Conservation (phyloP, 1,140 invertebrate genomes). For the Mizuhopecten yessoensis region DNA sequence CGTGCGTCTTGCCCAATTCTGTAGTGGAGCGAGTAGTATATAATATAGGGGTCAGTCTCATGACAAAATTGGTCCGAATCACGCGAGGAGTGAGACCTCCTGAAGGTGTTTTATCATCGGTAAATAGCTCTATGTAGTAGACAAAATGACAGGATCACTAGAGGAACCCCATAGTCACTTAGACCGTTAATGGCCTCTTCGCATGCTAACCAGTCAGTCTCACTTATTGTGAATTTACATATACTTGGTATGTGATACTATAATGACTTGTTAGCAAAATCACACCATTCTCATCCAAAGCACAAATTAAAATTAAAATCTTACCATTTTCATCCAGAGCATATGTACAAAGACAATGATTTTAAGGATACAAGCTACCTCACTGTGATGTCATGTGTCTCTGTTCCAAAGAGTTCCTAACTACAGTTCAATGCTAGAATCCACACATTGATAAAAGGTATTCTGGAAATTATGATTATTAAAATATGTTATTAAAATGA, state of each 20-base stretch:
- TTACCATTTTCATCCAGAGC: too few species aligned
- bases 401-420: too few species aligned
- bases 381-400: too few species aligned
- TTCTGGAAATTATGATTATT: too few species aligned
- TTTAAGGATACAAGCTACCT: too few species aligned
- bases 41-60: neutral
- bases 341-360: too few species aligned
- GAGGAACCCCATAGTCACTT: neutral
- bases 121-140: neutral
- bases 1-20: neutral
- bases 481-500: too few species aligned
- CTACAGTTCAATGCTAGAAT: too few species aligned
- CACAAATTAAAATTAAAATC: too few species aligned
- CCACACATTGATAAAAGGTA: too few species aligned
- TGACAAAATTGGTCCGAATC: constrained; percentile 32
- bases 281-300: too few species aligned
- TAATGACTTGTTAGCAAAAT: neutral
- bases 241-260: neutral
- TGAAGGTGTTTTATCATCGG: neutral
- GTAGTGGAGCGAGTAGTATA: neutral
- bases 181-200: neutral
- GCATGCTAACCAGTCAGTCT: neutral
- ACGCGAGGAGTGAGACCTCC: neutral
- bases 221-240: neutral
- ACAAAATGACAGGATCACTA: too few species aligned